Evolutionary conservation across 2,797 vertebrate genomes (phyloP).

Genomic region (Parauchenoglanis ngamensis): DNA sequence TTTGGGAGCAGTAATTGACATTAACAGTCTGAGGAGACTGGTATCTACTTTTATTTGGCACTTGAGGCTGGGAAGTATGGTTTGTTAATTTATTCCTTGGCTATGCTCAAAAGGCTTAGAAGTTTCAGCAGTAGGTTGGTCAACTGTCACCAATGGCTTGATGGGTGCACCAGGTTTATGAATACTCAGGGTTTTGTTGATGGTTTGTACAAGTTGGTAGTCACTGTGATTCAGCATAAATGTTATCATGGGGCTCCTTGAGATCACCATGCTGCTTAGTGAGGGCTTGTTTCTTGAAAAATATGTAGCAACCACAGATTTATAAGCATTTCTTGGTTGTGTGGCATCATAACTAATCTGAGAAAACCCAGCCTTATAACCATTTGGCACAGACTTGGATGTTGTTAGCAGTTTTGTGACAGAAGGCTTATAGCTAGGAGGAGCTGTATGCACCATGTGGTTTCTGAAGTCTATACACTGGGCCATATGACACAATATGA

Average conservation of each 20-base stretch:
- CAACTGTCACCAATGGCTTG: background rate
- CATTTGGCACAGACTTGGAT: background rate
- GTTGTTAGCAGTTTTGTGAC: background rate
- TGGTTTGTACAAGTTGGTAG: background rate
- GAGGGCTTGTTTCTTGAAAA: background rate
- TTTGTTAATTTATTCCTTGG: background rate
- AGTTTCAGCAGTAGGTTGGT: background rate
- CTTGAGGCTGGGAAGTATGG: background rate
- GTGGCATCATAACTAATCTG: slow-evolving; percentile 3
- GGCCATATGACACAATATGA: background rate
- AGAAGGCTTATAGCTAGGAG: background rate
- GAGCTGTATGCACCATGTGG: background rate
- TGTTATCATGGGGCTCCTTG: slow-evolving; percentile 13
- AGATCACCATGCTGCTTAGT: background rate
- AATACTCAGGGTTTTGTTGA: background rate
- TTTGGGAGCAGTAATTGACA: background rate
- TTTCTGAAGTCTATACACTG: slow-evolving; percentile 11
- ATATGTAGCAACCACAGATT: background rate
- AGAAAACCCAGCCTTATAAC: background rate
- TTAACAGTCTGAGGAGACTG: background rate
- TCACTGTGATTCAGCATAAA: background rate
- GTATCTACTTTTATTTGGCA: background rate
- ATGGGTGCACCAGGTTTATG: background rate
- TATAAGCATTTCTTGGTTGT: background rate
- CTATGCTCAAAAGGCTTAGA: background rate